Conservation (phyloP, 2,888 invertebrate species). For the Schizaphis graminum region DNA sequence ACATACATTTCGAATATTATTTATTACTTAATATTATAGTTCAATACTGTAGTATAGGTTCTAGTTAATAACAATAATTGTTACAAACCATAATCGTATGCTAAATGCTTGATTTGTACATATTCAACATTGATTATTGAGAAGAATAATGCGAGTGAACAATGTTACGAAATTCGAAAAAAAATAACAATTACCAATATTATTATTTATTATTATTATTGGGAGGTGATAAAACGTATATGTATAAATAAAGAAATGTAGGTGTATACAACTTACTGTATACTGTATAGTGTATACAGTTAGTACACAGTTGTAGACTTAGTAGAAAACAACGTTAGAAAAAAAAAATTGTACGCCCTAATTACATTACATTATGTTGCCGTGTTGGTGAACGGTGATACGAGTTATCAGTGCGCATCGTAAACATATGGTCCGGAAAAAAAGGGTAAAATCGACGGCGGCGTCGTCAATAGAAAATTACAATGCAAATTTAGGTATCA, state of each 20-base stretch:
- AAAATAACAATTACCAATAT: neutral
- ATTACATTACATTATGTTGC: conserved; percentile 50
- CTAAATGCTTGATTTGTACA: neutral
- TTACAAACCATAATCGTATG: conserved; percentile 51
- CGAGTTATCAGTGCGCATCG: conserved; percentile 16
- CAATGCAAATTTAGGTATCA: neutral
- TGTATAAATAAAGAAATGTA: neutral
- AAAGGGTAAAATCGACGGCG: neutral
- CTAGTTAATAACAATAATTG: neutral
- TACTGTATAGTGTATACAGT: neutral
- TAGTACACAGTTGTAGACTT: neutral
- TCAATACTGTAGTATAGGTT: neutral
- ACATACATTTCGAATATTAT: neutral
- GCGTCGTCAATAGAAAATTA: neutral
- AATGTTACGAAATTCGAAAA: neutral
- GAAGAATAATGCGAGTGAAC: neutral
- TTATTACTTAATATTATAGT: neutral
- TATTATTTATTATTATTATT: neutral
- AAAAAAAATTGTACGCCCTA: conserved; percentile 60
- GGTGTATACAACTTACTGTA: neutral
- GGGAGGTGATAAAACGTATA: neutral
- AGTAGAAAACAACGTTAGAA: neutral
- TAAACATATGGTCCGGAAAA: conserved; percentile 24
- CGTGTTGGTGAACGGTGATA: conserved; percentile 24
- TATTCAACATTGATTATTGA: neutral